Evolutionary conservation across 2,113 vertebrate species (phyloP).

Genomic region (Megalops atlanticus): DNA sequence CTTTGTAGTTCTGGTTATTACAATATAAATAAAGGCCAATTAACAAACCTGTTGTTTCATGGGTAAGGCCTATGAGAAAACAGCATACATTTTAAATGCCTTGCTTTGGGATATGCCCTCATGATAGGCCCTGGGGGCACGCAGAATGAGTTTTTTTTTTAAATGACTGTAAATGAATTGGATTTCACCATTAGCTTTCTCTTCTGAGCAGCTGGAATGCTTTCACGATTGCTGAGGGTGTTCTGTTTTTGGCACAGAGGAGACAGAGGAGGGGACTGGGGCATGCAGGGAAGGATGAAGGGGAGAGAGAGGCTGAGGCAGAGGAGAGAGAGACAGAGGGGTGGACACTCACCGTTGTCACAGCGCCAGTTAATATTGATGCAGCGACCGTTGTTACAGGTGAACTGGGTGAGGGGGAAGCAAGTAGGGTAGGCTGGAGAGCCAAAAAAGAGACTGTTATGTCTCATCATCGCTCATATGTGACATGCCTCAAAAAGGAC

Average conservation of each 20-base stretch:
- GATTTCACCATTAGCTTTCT: not conserved
- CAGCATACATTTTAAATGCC: no score
- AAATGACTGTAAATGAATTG: no score
- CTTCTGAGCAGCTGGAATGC: not conserved
- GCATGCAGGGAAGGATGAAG: not conserved
- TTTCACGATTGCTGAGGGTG: not conserved
- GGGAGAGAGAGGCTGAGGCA: not conserved
- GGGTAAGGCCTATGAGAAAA: no score
- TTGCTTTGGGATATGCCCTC: no score
- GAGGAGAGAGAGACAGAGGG: not conserved
- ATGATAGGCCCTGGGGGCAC: no score
- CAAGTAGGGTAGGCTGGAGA: conserved; percentile 91
- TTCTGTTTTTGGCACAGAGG: not conserved
- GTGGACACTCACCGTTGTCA: conserved; percentile 84
- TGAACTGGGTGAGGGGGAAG: conserved; percentile 96
- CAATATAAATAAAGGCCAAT: no score
- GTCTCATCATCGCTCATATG: not conserved
- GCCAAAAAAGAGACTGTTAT: not conserved
- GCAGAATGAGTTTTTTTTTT: no score
- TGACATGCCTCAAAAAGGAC: not conserved
- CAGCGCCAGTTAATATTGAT: conserved; percentile 98
- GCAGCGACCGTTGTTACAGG: conserved; percentile 95
- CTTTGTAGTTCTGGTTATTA: no score
- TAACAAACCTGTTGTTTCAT: no score
- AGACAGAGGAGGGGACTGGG: not conserved